Evolutionary conservation across 2,888 invertebrate genomes (phyloP), one percentile per base, ranked within the genome.

Genomic region (Lingula anatina): DNA sequence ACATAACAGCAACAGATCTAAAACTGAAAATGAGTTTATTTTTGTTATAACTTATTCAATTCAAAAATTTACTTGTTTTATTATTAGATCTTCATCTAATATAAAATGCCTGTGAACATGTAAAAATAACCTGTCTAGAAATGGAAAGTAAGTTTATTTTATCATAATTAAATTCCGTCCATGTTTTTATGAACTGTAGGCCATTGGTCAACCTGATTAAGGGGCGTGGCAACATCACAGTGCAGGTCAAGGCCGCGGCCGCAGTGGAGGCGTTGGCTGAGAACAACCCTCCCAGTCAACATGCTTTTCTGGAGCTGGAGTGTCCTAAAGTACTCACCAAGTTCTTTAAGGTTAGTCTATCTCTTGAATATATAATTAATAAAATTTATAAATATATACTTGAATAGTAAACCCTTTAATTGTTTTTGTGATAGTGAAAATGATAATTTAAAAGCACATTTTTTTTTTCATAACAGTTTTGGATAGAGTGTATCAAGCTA

Each of bases 181-280:
- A n/a, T n/a, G n/a, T n/a, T n/a, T n/a, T n/a, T n/a, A n/a, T n/a
- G n/a, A n/a, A n/a, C 54, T 51, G 20, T 55, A 76, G 75, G 49
- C 72, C 73, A 1, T 51, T 76, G 20, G 73, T 75, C n/a, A 64
- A 71, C 21, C 60, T 75, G 28, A 64, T 76, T 9, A 66, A 68
- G 40, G 62, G 64, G 26, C 61, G 63, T 46, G 62, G 60, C 15
- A 72, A 72, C 50, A 66, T 73, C 9, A 66, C 67, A 15, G 71
- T 72, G 1, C 73, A 73, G 57, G 71, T 76, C 44, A 76, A 76
- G 49, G 75, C 73, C 5, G 71, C 76, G n/a, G 65, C 66, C 49
- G 76, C 77, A 21, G 54, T 77, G 37, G 75, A 77, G 56, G 65
- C 75, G 21, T 61, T 77, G 47, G 67, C 72, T 31, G 62, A 68